Base-by-base conservation (phyloP, 2,797 vertebrate genomes). In the Pelochelys cantorii region DNA sequence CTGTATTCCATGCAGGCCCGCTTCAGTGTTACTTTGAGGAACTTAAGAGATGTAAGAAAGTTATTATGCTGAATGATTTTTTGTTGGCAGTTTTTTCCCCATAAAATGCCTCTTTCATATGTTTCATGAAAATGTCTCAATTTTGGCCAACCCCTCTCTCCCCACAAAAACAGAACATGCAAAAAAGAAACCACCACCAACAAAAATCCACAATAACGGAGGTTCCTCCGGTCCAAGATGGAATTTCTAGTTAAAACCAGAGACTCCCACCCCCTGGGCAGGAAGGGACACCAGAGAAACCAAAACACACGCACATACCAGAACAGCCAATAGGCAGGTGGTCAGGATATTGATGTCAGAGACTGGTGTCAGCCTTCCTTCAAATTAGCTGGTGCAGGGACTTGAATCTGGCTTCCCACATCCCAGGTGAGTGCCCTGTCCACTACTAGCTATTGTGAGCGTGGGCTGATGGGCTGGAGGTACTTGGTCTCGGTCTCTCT, bases 221-320 rank as follows among this genome's bases (percentile, higher is more conserved):
- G 15, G 17, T 68, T 18, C 34, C 15, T 20, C 62, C n/a, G 62
- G 17, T 34, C 17, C 15, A 68, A n/a, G 15, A 10, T 65, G 31
- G n/a, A 68, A 68, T 34, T 68, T 18, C 17, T n/a, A 34, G 62
- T 68, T n/a, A 68, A 68, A 68, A 18, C 8, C 17, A n/a, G 8
- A 34, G 15, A 34, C 9, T 18, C 31, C 31, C 3, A 6, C 2
- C n/a, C 31, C 62, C 2, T 1, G 13, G 17, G 31, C 42, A 42
- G 42, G 42, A n/a, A 68, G 31, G 31, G 17, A 9, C 8, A 5
- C 1, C 8, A 34, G 62, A 68, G 62, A 68, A 68, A 68, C 8
- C 31, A 68, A 34, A 34, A 11, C n/a, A 34, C 31, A 8, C 17
- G 31, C 31, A 4, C 62, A 65, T 4, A 18, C 17, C 31, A 68